Evolutionary conservation across 1,140 invertebrate species (phyloP), one percentile per base, ranked within the genome.

Genomic region (Campodea augens): DNA sequence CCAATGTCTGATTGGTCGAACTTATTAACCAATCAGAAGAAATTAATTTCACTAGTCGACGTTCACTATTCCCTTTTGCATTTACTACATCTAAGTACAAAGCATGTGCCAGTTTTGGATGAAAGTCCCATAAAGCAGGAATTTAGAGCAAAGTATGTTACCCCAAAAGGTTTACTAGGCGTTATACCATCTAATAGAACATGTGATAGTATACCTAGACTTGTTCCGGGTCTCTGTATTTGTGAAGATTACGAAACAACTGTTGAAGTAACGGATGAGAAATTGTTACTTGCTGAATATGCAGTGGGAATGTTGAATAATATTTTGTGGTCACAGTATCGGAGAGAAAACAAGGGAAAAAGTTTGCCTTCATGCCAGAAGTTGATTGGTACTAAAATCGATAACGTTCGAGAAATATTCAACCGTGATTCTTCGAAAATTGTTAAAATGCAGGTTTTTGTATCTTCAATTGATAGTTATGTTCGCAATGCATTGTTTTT

Each of bases 161-260:
- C 38, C 57, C 40, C 41, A 19, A 32, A 25, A 38, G 60, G 60
- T 15, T 50, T 62, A 7, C 46, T 60, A 3, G 47, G 44, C 5
- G 42, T 40, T 4, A 46, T 62, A 12, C 51, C 52, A 19, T 21
- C 44, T 1, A 40, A 47, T 4, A 51, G 58, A 44, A 56, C 47
- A 13, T 62, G 60, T 46, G 29, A 51, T 38, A 43, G 55, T 23
- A 45, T 60, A 37, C 56, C 60, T 18, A 46, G 52, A 5, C 46
- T 58, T 19, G 53, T 51, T 43, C 59, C 59, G 18, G 57, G 55
- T 41, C 44, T 58, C 0, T 62, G 60, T 44, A 60, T 62, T n/a
- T 62, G 60, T 51, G 47, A 52, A 39, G 51, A 55, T 32, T 57
- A 52, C 51, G 57, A 57, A 21, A 48, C 51, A 45, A 13, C 46